Evolutionary conservation across 2,797 vertebrate species (phyloP).

Genomic region (Myotis vivesi): DNA sequence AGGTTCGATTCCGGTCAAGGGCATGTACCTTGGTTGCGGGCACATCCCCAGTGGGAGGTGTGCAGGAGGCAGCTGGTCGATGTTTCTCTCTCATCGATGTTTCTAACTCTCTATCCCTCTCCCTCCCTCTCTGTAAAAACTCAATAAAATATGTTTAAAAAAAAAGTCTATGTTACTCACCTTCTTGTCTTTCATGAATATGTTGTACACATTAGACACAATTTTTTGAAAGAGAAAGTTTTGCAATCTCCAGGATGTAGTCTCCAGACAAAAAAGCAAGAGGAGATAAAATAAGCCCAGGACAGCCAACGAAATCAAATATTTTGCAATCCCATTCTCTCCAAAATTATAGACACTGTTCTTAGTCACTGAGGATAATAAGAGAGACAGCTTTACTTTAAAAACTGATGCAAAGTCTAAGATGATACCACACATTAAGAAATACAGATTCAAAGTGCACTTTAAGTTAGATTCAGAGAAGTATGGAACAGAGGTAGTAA

Average conservation of each 20-base stretch:
- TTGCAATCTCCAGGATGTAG: constrained; percentile 44
- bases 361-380: constrained; percentile 30
- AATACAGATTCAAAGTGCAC: background rate
- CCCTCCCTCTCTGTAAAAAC: too few species aligned
- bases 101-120: too few species aligned
- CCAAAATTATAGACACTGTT: constrained; percentile 57
- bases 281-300: constrained; percentile 62
- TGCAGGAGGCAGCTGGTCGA: too few species aligned
- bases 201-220: constrained; percentile 31
- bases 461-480: constrained; percentile 35
- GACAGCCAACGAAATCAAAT: constrained; percentile 44
- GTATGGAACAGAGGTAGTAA: background rate
- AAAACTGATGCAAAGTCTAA: background rate
- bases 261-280: constrained; percentile 59
- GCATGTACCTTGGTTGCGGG: too few species aligned
- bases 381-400: constrained; percentile 36
- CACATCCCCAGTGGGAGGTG: too few species aligned
- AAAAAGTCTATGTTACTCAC: constrained; percentile 59
- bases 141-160: too few species aligned
- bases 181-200: background rate
- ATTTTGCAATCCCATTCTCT: constrained; percentile 57
- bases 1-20: too few species aligned
- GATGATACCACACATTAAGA: background rate
- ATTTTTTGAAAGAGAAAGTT: constrained; percentile 49
- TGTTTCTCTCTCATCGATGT: too few species aligned